Conservation (phyloP, 2,113 vertebrate genomes). For the Chrysemys picta region DNA sequence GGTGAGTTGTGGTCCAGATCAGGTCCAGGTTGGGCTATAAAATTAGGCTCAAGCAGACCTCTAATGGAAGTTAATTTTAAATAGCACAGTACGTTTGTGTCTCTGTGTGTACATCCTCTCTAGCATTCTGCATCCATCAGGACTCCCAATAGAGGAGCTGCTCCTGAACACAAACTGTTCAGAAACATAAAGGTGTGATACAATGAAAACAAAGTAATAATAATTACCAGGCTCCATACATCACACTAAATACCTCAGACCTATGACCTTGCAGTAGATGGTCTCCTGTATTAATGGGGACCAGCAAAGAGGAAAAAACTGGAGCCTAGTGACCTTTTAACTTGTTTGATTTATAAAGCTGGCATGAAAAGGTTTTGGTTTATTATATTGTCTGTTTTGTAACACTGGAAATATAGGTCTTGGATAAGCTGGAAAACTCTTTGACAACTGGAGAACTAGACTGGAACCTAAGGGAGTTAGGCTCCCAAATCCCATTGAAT, state of each 20-base stretch:
- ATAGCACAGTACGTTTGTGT: fast-evolving
- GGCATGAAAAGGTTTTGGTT: not conserved
- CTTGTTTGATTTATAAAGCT: not conserved
- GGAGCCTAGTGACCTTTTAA: not conserved
- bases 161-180: too few relatives aligned
- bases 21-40: not conserved
- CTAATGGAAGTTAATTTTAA: not conserved
- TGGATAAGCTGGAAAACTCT: not conserved
- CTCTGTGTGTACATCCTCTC: fast-evolving
- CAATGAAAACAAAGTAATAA: too few relatives aligned
- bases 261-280: not conserved
- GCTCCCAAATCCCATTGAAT: not conserved
- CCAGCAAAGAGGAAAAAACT: not conserved
- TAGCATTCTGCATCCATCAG: not conserved
- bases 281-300: not conserved
- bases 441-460: not conserved
- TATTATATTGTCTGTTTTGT: not conserved
- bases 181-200: too few relatives aligned
- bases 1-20: not conserved
- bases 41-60: too few relatives aligned
- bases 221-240: too few relatives aligned
- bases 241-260: not conserved
- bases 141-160: not conserved
- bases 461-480: not conserved
- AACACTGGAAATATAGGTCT: not conserved